Conservation (phyloP, 2,888 invertebrate genomes). For the Cheiracanthium punctorium region DNA sequence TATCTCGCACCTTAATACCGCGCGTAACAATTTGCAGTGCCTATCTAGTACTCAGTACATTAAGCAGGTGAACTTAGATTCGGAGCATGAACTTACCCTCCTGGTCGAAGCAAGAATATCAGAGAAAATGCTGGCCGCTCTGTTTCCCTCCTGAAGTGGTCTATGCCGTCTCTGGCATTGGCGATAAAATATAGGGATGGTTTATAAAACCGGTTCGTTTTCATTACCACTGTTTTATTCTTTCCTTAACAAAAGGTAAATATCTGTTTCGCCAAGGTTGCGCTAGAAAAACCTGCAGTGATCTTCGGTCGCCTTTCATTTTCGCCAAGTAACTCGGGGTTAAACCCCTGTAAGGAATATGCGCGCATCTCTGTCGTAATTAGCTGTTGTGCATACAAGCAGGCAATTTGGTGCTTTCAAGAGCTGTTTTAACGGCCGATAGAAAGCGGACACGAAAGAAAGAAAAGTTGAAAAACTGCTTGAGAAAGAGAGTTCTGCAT, state of each 20-base stretch:
- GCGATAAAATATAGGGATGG: not conserved
- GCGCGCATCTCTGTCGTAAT: too few relatives aligned
- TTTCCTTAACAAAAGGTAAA: slow-evolving; percentile 9
- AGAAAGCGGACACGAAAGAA: too few relatives aligned
- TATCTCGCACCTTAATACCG: too few relatives aligned
- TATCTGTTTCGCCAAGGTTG: slow-evolving; percentile 43
- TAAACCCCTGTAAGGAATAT: not conserved
- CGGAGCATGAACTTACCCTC: slow-evolving; percentile 28
- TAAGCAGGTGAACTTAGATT: too few relatives aligned
- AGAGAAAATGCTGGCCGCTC: slow-evolving; percentile 26
- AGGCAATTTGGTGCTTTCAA: too few relatives aligned
- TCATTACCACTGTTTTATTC: slow-evolving; percentile 52
- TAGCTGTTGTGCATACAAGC: too few relatives aligned
- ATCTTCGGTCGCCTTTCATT: slow-evolving; percentile 17
- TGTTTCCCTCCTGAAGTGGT: slow-evolving; percentile 24
- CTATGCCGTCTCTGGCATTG: slow-evolving; percentile 15
- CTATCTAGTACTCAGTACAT: too few relatives aligned
- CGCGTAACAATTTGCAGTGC: too few relatives aligned
- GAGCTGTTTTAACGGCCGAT: too few relatives aligned
- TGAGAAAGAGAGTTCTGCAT: too few relatives aligned
- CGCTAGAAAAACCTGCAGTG: slow-evolving; percentile 28
- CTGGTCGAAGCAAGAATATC: not conserved
- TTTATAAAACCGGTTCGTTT: slow-evolving; percentile 60
- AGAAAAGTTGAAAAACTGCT: too few relatives aligned
- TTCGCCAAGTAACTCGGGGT: slow-evolving; percentile 28